Base-by-base conservation (phyloP, 2,888 invertebrate genomes). In the Mylabris sibirica region DNA sequence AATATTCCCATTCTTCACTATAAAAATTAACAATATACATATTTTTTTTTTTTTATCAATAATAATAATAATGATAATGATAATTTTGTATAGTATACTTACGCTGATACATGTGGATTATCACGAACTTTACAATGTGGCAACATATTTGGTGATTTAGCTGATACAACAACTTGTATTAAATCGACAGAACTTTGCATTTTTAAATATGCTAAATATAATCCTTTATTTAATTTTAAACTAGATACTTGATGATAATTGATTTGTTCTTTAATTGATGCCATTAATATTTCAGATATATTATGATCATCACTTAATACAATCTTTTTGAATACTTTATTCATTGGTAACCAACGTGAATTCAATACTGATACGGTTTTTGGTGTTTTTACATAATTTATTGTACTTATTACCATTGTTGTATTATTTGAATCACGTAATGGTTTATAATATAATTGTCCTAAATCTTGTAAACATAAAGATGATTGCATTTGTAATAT, bases 101-200 rank as follows among this genome's bases (percentile, higher is more conserved):
- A 95, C 95, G 94, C 94, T 14, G 97, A 97, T 0, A 99, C 95
- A 82, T 98, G 98, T 1, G 98, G 94, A 86, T 98, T 98, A 76
- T 97, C 95, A 70, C 99, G 87, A 44, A 99, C 91, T 84, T 96
- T 94, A 73, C 93, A 94, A 83, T 97, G 95, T 0, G 99, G 99
- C 74, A 99, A 89, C 76, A 98, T 95, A 84, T 98, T 99, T 4
- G 99, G 99, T 1, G 95, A 92, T 80, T 95, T 93, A 65, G 94
- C 90, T 0, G 97, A 96, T 26, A 98, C 98, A 60, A 99, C 93
- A 11, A 99, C 92, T 79, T 96, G 92, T 60, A 98, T 94, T 70
- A 95, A 91, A 84, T 98, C 98, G 66, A 99, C 96, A 1, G 98
- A 97, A 76, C 96, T 96, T 83, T 97, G 96, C 88, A 99, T 93